Evolutionary conservation across 2,797 vertebrate species (phyloP).

Genomic region (Enteromius paludinosus): DNA sequence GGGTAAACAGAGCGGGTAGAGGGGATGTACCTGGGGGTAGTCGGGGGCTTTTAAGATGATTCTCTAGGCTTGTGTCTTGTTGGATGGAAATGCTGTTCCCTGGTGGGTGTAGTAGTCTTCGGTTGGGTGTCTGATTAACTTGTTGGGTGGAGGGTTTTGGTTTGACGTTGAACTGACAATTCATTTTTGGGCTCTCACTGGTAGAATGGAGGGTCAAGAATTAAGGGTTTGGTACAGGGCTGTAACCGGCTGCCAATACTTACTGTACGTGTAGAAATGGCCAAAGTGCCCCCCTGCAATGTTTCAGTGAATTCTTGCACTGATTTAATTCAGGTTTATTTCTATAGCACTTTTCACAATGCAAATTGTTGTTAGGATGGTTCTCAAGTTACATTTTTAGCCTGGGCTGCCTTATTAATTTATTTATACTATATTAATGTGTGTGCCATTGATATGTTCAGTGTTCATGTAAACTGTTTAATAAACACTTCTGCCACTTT

Average conservation of each 20-base stretch:
- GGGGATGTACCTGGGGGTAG: conserved; percentile 9
- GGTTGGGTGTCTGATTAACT: neutral
- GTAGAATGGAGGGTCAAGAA: neutral
- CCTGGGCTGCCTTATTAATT: neutral
- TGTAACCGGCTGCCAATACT: neutral
- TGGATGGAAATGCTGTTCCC: neutral
- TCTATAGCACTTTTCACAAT: too few species aligned
- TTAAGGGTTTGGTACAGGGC: neutral
- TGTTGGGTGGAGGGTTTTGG: neutral
- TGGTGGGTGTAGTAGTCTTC: neutral
- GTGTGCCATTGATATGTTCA: too few species aligned
- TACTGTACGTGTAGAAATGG: neutral
- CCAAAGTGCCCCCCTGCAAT: neutral
- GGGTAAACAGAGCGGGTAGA: conserved; percentile 7
- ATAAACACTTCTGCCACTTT: too few species aligned
- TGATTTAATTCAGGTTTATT: neutral
- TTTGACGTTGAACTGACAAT: neutral
- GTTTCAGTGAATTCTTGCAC: neutral
- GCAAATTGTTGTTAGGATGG: neutral
- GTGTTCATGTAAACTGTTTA: too few species aligned
- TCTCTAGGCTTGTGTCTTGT: neutral
- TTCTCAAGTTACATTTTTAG: neutral
- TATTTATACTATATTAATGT: too few species aligned
- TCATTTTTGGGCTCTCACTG: neutral
- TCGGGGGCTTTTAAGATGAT: neutral